Percentiles rank a stretch among this genome's conserved stretches.
Conservation (phyloP, 2,113 vertebrate species). For the Scolopax mira region DNA sequence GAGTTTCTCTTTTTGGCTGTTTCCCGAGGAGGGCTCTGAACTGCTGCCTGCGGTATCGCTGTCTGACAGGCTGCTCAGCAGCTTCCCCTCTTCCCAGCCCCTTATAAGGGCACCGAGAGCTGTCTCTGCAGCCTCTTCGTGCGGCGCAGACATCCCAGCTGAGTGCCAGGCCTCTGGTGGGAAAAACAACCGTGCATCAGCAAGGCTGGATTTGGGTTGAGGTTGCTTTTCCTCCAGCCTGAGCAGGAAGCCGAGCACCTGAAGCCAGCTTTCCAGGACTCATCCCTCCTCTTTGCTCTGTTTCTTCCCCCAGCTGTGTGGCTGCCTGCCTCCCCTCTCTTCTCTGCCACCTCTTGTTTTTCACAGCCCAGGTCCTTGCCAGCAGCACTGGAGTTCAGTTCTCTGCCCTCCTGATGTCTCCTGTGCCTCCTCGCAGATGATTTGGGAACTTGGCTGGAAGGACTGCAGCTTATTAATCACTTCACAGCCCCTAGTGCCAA, state of each 20-base stretch:
- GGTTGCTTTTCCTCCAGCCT: not conserved
- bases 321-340: not conserved
- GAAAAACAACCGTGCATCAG: not conserved
- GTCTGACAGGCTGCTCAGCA: not conserved
- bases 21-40: constrained; percentile 9
- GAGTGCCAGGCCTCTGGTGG: not conserved
- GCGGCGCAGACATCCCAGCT: not conserved
- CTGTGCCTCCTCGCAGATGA: not conserved
- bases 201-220: not conserved
- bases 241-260: not conserved
- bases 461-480: not conserved
- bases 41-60: not conserved
- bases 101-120: constrained; percentile 45
- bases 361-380: not conserved
- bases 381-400: accelerated
- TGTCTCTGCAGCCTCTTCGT: not conserved
- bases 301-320: not conserved
- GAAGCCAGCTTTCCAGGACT: not conserved
- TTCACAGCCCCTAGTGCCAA: not conserved
- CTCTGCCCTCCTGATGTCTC: not conserved
- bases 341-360: not conserved
- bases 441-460: not conserved
- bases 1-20: constrained; percentile 24
- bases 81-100: constrained; percentile 17
- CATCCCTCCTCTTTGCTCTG: not conserved